Evolutionary conservation across 2,113 vertebrate genomes (phyloP), one percentile per base, ranked within the genome.

Genomic region (Mormoops blainvillei): DNA sequence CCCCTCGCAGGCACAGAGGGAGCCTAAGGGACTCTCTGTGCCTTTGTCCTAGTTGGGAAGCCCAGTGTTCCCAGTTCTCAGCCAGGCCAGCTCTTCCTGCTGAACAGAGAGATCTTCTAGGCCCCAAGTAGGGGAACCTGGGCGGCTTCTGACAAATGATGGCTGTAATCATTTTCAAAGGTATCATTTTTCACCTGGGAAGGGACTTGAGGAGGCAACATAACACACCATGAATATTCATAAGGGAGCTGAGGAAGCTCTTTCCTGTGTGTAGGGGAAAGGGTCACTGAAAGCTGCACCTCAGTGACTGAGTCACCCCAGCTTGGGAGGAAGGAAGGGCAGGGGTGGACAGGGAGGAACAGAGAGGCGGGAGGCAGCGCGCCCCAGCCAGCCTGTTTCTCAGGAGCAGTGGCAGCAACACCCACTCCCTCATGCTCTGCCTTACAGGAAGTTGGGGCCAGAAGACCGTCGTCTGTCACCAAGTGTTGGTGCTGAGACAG

Each of bases 131-230:
- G 52, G 54, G n/a, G 31, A 63, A 67, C 18, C 78, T 22, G 9
- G 78, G 22, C 80, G 50, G 56, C 76, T 91, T 87, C 56, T 6
- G 65, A 95, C 83, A 71, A 89, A 96, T 67, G 26, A 92, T 38
- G 63, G 43, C 52, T 3, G 1, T 89, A 74, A 91, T 96, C 87
- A 93, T 81, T 85, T 95, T 96, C 81, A n/a, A 63, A 94, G 73
- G 54, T 54, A 70, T 71, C 2, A 1, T 76, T 84, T 84, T 89
- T 87, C 80, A 43, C 83, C 83, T 87, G 93, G 61, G 87, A 70
- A 89, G 67, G 61, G 73, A 50, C 73, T 74, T 19, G 48, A 94
- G 54, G 61, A 0, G 19, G 74, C 83, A 80, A 24, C 56, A 36
- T 10, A 43, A 26, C 76, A n/a, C 28, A 2, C 19, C 13, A 31